Evolutionary conservation across 2,113 vertebrate genomes (phyloP).

Genomic region (Syngnathus scovelli): DNA sequence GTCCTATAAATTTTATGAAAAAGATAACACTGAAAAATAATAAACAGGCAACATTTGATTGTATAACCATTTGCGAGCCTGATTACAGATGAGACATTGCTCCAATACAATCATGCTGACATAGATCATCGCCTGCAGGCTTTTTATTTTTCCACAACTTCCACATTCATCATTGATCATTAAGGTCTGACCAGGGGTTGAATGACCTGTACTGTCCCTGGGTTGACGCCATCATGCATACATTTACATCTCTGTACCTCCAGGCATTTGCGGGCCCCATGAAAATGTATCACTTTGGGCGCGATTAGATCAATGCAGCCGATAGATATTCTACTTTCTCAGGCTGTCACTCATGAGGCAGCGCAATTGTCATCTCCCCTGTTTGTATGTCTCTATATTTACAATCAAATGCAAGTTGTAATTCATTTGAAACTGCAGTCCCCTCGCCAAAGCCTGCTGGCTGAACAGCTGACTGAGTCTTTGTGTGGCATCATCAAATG

Average conservation of each 20-base stretch:
- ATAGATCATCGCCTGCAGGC: conserved; percentile 24
- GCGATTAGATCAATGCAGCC: not conserved
- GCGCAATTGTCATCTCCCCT: not conserved
- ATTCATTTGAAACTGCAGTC: conserved; percentile 23
- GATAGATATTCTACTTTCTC: not conserved
- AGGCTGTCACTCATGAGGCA: not conserved
- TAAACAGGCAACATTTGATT: not conserved
- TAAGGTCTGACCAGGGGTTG: conserved; percentile 14
- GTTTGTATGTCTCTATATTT: not conserved
- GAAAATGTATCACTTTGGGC: not conserved
- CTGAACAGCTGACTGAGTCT: not conserved
- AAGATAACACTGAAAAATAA: not conserved
- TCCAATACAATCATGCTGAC: conserved; percentile 6
- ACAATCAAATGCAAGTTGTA: conserved; percentile 19
- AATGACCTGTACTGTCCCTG: conserved; percentile 19
- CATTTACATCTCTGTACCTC: not conserved
- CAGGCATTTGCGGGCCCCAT: not conserved
- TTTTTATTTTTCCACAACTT: not conserved
- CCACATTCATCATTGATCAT: conserved; percentile 14
- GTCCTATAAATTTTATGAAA: not conserved
- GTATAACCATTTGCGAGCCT: not conserved
- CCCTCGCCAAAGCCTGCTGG: not conserved
- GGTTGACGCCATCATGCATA: conserved; percentile 13
- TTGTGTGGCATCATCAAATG: not conserved
- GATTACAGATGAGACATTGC: conserved; percentile 7